Conservation (phyloP, 2,113 vertebrate species). For the Oryzias javanicus region DNA sequence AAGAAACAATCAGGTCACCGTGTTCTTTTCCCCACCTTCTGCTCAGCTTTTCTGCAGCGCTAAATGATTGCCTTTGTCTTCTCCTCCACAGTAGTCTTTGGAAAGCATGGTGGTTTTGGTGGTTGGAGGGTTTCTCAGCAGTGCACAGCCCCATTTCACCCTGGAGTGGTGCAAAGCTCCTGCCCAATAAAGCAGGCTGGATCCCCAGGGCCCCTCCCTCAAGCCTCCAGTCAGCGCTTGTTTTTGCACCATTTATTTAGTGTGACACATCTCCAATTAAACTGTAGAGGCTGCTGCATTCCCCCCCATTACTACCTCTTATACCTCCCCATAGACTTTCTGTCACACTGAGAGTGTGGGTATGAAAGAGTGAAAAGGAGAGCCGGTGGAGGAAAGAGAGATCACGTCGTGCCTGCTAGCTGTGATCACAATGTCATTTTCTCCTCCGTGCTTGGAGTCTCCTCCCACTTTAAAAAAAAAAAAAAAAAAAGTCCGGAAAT, state of each 20-base stretch:
- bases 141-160: conserved; percentile 73
- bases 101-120: conserved; percentile 57
- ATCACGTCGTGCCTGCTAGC: conserved; percentile 78
- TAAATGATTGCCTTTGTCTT: conserved; percentile 64
- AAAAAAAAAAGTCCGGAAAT: conserved; percentile 73
- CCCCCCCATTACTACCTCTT: conserved; percentile 80
- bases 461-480: conserved; percentile 2
- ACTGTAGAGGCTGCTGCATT: conserved; percentile 80
- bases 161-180: conserved; percentile 74
- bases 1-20: conserved; percentile 26
- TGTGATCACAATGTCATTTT: conserved; percentile 79
- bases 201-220: conserved; percentile 77
- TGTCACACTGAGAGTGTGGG: conserved; percentile 75
- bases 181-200: conserved; percentile 79
- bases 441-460: conserved; percentile 65
- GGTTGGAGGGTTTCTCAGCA: conserved; percentile 70
- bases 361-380: conserved; percentile 67
- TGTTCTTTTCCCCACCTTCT: conserved; percentile 41
- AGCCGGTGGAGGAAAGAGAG: conserved; percentile 54
- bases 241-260: conserved; percentile 84
- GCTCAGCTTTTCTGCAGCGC: conserved; percentile 25
- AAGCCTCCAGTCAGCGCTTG: conserved; percentile 79
- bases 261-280: conserved; percentile 85
- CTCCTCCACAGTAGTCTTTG: conserved; percentile 43
- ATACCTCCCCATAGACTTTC: conserved; percentile 80